Percentiles rank a stretch among this genome's conserved stretches.
phyloP scores from a whole-genome alignment of 2,113 vertebrate genomes.

The Camelus dromedarius region DNA sequence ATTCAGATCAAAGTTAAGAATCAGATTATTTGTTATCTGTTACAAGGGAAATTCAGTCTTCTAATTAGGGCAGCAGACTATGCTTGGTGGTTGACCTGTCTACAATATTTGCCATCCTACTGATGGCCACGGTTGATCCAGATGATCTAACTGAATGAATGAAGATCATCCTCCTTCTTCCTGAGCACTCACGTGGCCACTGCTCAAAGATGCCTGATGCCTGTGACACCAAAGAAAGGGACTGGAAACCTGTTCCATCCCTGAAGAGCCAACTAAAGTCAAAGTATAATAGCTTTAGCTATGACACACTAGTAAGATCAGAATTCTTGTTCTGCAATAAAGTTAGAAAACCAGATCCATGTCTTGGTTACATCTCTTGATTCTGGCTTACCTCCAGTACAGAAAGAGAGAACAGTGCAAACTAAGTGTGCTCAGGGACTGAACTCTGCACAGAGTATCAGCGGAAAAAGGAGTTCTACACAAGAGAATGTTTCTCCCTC shows the following conservation, averaged over 20 bases:
- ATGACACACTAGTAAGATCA: not conserved
- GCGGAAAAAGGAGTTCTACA: not conserved
- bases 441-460: not conserved
- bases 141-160: not conserved
- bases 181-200: not conserved
- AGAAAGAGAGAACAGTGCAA: not conserved
- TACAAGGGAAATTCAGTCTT: not conserved
- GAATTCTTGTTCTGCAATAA: not conserved
- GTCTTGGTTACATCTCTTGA: not conserved
- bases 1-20: not conserved
- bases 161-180: not conserved
- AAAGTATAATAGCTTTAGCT: not conserved
- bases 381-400: not conserved
- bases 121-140: not conserved
- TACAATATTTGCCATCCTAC: not conserved
- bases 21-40: not conserved
- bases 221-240: not conserved
- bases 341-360: not conserved
- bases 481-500: not conserved
- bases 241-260: not conserved
- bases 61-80: not conserved
- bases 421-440: not conserved
- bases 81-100: not conserved
- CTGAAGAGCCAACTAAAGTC: not conserved
- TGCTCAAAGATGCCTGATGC: not conserved